Evolutionary conservation across 2,113 vertebrate species (phyloP), one percentile per base, ranked within the genome.

Genomic region (Forbesichthys papilliferus): DNA sequence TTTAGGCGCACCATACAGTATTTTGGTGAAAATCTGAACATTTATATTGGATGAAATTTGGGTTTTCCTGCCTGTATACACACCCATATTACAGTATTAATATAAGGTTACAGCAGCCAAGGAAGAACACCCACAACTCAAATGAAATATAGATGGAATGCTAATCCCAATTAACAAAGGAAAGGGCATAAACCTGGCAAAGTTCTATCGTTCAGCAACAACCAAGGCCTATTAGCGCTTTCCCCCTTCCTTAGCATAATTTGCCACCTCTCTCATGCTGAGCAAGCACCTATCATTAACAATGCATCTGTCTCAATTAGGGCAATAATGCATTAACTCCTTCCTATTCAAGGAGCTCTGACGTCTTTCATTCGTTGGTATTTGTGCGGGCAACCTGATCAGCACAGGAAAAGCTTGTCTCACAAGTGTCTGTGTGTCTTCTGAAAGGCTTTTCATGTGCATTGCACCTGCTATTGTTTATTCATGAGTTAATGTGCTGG

Each of bases 251-350:
- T 79, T 86, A 49, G 88, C 87, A 92, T 87, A 87, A 90, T 90
- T 81, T 73, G 81, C 87, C 82, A 75, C 84, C 66, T 88, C 77
- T 74, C 68, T 77, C 48, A 81, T 81, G 84, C 75, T 79, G 69
- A 79, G 82, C 76, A 42, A 73, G 2, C 65, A 46, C 62, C 16
- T 10, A 46, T 78, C 87, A 89, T 91, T 92, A 92, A 91, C 90
- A 87, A 92, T 91, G 83, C 89, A 90, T 91, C 80, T 47, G 74
- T 90, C 82, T 88, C 80, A 84, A 86, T 90, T 87, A 87, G 74
- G 63, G 61, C 9, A 52, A 66, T 82, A 80, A 77, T n/a, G 77
- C 72, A 66, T 81, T 73, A 77, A 63, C 20, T 64, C 64, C 61
- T 68, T 71, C 52, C 74, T 73, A 79, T n/a, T 14, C 46, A 9